Percentiles rank a stretch among this genome's conserved stretches.
Conservation (phyloP, 2,888 invertebrate genomes). For the Oscheius onirici region DNA sequence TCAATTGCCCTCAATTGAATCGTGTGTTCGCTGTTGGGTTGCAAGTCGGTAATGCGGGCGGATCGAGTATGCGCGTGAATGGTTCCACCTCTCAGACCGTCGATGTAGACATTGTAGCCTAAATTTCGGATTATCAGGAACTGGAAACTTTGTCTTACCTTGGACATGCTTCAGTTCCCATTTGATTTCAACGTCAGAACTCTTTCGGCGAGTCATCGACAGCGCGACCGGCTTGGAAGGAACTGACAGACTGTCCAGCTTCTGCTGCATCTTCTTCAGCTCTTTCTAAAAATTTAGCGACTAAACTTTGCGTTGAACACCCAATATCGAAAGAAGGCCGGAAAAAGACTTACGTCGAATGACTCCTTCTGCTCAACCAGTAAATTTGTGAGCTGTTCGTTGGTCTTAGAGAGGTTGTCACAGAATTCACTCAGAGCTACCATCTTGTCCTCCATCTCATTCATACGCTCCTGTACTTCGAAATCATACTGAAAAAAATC, state of each 20-base stretch:
- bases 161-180: conserved; percentile 24
- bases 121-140: background rate
- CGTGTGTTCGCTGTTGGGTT: background rate
- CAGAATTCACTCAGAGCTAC: background rate
- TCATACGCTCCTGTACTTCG: background rate
- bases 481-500: background rate
- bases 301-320: background rate
- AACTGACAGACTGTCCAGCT: background rate
- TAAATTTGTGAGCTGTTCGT: conserved; percentile 3
- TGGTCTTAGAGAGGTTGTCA: conserved; percentile 1
- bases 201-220: background rate
- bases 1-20: conserved; percentile 6
- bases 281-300: background rate
- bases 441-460: conserved; percentile 10
- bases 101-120: conserved; percentile 20
- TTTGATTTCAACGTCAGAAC: background rate
- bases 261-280: background rate
- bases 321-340: too few relatives aligned
- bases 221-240: conserved; percentile 4
- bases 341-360: background rate
- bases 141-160: background rate
- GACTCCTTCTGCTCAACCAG: conserved; percentile 12
- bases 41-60: conserved; percentile 15
- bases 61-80: conserved; percentile 2
- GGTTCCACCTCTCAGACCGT: background rate